Evolutionary conservation across 2,113 vertebrate species (phyloP).

Genomic region (Leptodactylus fuscus): DNA sequence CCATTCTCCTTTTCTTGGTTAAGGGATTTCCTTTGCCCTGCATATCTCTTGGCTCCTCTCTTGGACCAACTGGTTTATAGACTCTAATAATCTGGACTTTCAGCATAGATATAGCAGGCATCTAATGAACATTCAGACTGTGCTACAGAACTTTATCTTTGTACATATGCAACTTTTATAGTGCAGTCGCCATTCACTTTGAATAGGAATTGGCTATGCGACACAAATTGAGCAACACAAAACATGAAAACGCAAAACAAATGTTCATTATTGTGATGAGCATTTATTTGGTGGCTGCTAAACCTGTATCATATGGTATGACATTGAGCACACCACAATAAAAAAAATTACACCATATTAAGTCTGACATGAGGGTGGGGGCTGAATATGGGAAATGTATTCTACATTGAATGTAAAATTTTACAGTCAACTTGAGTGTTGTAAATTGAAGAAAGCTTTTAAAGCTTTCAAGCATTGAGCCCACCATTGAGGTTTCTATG

Average conservation of each 20-base stretch:
- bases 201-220: too few relatives aligned
- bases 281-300: too few relatives aligned
- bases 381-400: neutral
- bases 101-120: too few relatives aligned
- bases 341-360: neutral
- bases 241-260: too few relatives aligned
- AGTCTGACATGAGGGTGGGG: neutral
- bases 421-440: neutral
- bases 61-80: neutral
- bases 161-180: too few relatives aligned
- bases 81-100: too few relatives aligned
- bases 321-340: neutral
- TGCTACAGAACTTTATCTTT: too few relatives aligned
- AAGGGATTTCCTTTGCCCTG: neutral
- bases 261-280: too few relatives aligned
- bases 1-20: neutral
- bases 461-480: neutral
- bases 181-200: too few relatives aligned
- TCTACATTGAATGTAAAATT: neutral
- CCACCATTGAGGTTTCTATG: slow-evolving; percentile 9
- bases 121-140: too few relatives aligned
- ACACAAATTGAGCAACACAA: too few relatives aligned
- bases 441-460: neutral
- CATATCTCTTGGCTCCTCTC: neutral
- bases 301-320: neutral